Evolutionary conservation across 2,797 vertebrate species (phyloP), one percentile per base, ranked within the genome.

Genomic region (Halcyon smyrnensis): DNA sequence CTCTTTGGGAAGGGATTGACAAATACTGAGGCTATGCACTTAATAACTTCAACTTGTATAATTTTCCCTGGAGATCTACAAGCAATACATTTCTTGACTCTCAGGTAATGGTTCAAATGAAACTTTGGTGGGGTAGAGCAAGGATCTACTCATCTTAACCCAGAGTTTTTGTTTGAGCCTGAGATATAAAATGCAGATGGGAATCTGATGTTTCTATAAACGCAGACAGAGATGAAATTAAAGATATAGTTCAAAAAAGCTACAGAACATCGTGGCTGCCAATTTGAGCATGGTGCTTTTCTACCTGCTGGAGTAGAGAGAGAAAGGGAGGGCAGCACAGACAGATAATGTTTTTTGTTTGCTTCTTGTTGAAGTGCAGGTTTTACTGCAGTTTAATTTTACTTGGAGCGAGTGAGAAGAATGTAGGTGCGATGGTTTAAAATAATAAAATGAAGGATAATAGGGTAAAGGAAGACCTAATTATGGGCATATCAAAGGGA

Each of bases 21-120:
- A 96, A 95, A 95, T 87, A 92, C 70, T 62, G 88, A 92, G 80
- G 60, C 95, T 74, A 77, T 95, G 93, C 95, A 95, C 93, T 96
- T 94, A 96, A 95, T 96, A 95, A 95, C 74, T 86, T 95, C 43
- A 51, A 70, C 88, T 93, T 89, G 77, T 89, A 81, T 71, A 78
- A n/a, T 70, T 78, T 71, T 83, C 90, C 93, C 92, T 41, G 69
- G 93, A 83, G 92, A 84, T 85, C 81, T 82, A 27, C 75, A 16
- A 89, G 86, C 86, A 96, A 96, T 96, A 91, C 93, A 81, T 94
- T 95, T 95, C 64, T 83, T 95, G 81, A 91, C 81, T 89, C 41
- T 6, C 12, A 95, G 88, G 71, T 84, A 94, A 53, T 5, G 11
- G 60, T 77, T 94, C 87, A 94, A 92, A 95, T 94, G 75, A 94